These are phyloP conservation scores for Heliconius aoede DNA, from an alignment of 2,888 invertebrate genomes.

Conservation along the genomic window DNA sequence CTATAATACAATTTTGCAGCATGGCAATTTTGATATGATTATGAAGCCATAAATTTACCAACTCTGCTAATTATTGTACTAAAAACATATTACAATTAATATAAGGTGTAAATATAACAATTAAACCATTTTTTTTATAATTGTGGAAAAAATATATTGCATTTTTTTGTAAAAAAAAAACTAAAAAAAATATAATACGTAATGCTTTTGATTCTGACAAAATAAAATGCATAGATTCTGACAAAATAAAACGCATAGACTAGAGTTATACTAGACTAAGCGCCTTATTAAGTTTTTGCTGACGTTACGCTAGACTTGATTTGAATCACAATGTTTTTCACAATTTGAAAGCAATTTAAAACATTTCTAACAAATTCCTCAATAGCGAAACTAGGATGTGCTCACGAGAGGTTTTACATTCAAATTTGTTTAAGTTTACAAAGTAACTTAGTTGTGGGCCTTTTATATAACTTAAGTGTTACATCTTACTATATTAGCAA, in stretches of 20 bases:
- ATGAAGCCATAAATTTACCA: too few relatives aligned
- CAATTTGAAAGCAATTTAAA: slow-evolving; percentile 33
- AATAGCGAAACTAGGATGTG: slow-evolving; percentile 33
- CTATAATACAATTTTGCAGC: too few relatives aligned
- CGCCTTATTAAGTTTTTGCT: slow-evolving; percentile 29
- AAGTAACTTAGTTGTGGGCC: slow-evolving; percentile 10
- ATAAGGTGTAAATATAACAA: too few relatives aligned
- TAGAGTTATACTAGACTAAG: slow-evolving; percentile 10
- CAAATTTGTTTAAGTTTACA: slow-evolving; percentile 24
- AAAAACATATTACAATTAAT: too few relatives aligned
- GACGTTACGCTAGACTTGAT: slow-evolving; percentile 19
- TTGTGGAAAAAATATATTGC: too few relatives aligned
- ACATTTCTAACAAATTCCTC: slow-evolving; percentile 23
- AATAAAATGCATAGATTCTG: slow-evolving; percentile 4
- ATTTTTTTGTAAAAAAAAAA: too few relatives aligned
- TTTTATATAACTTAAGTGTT: not conserved
- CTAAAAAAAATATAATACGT: not conserved
- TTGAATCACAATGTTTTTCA: slow-evolving; percentile 35
- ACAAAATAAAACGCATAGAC: slow-evolving; percentile 2
- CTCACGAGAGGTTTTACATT: slow-evolving; percentile 27
- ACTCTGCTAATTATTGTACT: too few relatives aligned
- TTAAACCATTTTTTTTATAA: too few relatives aligned
- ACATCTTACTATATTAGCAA: not conserved
- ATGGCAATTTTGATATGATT: too few relatives aligned
- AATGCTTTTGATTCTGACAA: not conserved